A percentile compares a stretch with the other conserved stretches of the same genome.
Conservation (phyloP, 2,113 vertebrate species). For the Beaufortia kweichowensis region DNA sequence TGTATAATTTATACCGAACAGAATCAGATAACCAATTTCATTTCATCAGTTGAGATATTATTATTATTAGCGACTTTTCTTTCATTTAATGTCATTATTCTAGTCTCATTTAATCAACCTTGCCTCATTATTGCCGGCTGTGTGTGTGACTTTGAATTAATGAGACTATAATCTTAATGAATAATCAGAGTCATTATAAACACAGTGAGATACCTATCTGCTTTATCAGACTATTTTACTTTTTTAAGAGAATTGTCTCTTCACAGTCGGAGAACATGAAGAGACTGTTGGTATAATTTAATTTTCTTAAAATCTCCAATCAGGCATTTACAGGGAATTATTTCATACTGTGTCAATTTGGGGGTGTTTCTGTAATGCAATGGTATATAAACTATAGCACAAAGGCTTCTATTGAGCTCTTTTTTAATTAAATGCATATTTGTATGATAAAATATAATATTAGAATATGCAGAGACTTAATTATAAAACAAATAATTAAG, state of each 20-base stretch:
- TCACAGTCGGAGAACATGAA: background rate
- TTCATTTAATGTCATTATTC: slow-evolving; percentile 38
- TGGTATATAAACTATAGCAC: no score
- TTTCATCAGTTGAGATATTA: slow-evolving; percentile 21
- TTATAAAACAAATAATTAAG: no score
- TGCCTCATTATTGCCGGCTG: slow-evolving; percentile 29
- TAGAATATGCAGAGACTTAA: no score
- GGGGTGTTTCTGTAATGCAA: no score
- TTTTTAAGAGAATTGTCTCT: background rate
- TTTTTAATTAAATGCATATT: no score
- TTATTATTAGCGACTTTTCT: slow-evolving; percentile 11
- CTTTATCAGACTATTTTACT: slow-evolving; percentile 10
- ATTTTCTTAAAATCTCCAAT: background rate
- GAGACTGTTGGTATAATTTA: background rate
- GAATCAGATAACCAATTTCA: slow-evolving; percentile 3
- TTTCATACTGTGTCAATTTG: no score
- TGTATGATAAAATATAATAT: no score
- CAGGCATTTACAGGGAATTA: background rate
- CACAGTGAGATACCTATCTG: slow-evolving; percentile 43
- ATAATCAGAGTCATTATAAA: slow-evolving; percentile 51
- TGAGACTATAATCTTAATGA: slow-evolving; percentile 53
- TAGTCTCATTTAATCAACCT: slow-evolving; percentile 43
- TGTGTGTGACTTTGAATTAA: slow-evolving; percentile 44
- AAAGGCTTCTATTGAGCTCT: no score
- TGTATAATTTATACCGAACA: background rate